Evolutionary conservation across 2,888 invertebrate genomes (phyloP).

Genomic region (Acleris literana): DNA sequence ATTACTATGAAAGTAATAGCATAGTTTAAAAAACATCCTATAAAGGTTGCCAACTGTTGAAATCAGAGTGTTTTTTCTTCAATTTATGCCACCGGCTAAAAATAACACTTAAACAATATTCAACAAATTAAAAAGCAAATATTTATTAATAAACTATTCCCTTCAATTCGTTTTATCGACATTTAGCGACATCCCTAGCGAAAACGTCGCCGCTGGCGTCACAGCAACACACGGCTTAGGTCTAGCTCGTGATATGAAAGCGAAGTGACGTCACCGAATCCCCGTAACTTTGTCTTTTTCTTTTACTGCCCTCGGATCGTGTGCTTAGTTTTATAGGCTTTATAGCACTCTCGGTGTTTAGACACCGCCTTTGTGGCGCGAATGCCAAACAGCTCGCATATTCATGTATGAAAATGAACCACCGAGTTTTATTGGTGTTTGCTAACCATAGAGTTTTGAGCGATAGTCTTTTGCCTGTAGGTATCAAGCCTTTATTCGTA

Average conservation of each 20-base stretch:
- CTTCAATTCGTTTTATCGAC: constrained; percentile 37
- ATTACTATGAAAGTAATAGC: too few relatives aligned
- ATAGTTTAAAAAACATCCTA: too few relatives aligned
- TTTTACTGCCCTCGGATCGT: constrained; percentile 76
- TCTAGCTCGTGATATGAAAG: constrained; percentile 77
- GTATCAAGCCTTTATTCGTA: background rate
- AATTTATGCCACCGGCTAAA: too few relatives aligned
- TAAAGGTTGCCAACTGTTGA: too few relatives aligned
- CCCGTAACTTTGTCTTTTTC: constrained; percentile 56
- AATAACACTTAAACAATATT: too few relatives aligned
- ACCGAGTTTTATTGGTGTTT: constrained; percentile 62
- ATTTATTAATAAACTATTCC: background rate
- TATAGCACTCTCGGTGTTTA: constrained; percentile 73
- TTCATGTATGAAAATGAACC: constrained; percentile 70
- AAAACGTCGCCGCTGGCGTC: constrained; percentile 42
- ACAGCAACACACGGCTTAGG: constrained; percentile 48
- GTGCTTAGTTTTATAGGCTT: constrained; percentile 81
- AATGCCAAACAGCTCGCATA: constrained; percentile 69
- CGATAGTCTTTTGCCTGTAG: constrained; percentile 22
- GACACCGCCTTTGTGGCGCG: constrained; percentile 57
- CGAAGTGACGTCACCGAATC: constrained; percentile 70
- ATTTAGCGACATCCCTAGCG: constrained; percentile 40
- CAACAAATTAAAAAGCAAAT: background rate
- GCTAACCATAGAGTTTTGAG: constrained; percentile 14
- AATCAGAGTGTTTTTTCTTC: too few relatives aligned